phyloP scores from a whole-genome alignment of 2,113 vertebrate species.

The Semnornis frantzii region DNA sequence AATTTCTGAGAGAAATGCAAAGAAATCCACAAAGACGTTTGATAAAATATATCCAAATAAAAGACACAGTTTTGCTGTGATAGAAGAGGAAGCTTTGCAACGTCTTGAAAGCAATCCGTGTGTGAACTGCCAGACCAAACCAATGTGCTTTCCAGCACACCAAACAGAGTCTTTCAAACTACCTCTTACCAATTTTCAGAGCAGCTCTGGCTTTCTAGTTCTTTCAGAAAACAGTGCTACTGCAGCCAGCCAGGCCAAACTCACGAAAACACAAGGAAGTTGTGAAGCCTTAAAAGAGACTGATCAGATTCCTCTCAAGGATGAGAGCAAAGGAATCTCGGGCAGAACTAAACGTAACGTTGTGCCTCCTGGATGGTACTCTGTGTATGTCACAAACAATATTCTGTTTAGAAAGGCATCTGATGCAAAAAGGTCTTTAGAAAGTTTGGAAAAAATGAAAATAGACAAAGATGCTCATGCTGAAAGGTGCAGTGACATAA shows the following conservation, averaged over 20 bases:
- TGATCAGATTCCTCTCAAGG: constrained; percentile 15
- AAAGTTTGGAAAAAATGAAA: constrained; percentile 51
- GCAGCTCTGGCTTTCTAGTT: constrained; percentile 62
- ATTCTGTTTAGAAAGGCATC: constrained; percentile 76
- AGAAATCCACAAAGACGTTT: constrained; percentile 51
- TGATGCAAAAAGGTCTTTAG: constrained; percentile 60
- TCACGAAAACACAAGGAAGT: constrained; percentile 6
- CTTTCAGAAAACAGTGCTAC: constrained; percentile 65
- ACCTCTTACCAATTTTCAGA: constrained; percentile 70
- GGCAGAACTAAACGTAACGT: constrained; percentile 82
- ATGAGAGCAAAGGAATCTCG: constrained; percentile 48
- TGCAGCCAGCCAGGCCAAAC: constrained; percentile 23
- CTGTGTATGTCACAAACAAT: constrained; percentile 89
- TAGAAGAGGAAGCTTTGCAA: constrained; percentile 60
- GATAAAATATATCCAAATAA: constrained; percentile 46
- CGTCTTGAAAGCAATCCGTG: constrained; percentile 45
- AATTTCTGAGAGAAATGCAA: constrained; percentile 74
- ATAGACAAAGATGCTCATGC: constrained; percentile 24
- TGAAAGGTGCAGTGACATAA: constrained; percentile 57
- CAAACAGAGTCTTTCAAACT: constrained; percentile 65
- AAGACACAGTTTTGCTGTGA: constrained; percentile 32
- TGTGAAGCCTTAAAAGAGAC: neutral
- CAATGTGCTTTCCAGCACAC: constrained; percentile 54
- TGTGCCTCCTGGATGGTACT: constrained; percentile 88
- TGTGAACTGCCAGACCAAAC: constrained; percentile 50